Percentiles rank a stretch among this genome's conserved stretches.
phyloP scores from a whole-genome alignment of 2,797 vertebrate genomes.

The Pseudomugil tenellus region DNA sequence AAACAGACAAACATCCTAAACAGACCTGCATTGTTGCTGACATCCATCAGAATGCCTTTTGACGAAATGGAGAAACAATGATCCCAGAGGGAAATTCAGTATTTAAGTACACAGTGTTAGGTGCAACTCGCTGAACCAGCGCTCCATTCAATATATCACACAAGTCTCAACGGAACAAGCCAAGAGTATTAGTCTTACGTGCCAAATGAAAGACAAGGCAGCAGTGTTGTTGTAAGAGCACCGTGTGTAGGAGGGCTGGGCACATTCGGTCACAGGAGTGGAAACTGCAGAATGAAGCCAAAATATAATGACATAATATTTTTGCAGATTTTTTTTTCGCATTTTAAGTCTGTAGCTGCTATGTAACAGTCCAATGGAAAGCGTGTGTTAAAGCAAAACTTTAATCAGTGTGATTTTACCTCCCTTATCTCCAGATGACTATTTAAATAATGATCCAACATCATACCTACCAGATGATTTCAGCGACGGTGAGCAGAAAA shows the following conservation, averaged over 20 bases:
- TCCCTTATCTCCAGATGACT: slow-evolving; percentile 36
- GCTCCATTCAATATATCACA: too few relatives aligned
- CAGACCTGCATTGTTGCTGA: too few relatives aligned
- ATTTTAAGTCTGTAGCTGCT: neutral
- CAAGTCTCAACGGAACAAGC: slow-evolving; percentile 44
- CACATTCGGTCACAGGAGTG: slow-evolving; percentile 47
- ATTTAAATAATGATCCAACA: slow-evolving; percentile 17
- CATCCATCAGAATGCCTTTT: too few relatives aligned
- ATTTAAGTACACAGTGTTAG: too few relatives aligned
- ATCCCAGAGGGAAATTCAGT: too few relatives aligned
- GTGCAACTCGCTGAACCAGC: too few relatives aligned
- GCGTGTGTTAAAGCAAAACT: neutral
- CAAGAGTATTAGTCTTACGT: slow-evolving; percentile 22
- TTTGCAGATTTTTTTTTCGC: slow-evolving; percentile 8
- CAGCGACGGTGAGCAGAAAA: slow-evolving; percentile 48
- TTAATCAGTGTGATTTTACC: neutral
- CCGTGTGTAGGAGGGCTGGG: slow-evolving; percentile 45
- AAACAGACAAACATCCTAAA: too few relatives aligned
- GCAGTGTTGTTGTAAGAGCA: slow-evolving; percentile 44
- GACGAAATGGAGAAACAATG: too few relatives aligned
- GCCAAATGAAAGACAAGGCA: slow-evolving; percentile 62
- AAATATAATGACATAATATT: slow-evolving; percentile 28
- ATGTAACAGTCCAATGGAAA: neutral
- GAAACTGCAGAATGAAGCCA: slow-evolving; percentile 46
- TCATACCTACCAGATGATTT: slow-evolving; percentile 29